Evolutionary conservation across 2,113 vertebrate species (phyloP).

Genomic region (Cyprinodon tularosa): DNA sequence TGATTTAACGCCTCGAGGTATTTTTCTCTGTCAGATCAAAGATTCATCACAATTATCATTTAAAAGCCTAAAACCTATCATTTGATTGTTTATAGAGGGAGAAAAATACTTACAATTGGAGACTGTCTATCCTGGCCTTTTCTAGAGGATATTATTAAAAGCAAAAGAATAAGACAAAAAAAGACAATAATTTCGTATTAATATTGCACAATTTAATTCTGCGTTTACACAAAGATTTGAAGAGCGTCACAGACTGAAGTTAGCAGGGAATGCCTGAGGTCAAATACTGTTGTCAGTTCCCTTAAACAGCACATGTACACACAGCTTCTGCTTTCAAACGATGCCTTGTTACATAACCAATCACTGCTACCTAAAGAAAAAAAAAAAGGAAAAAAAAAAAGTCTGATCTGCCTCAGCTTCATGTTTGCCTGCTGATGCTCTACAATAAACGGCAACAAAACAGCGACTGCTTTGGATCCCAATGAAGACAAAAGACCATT

Average conservation of each 20-base stretch:
- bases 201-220: conserved; percentile 81
- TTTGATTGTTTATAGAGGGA: conserved; percentile 28
- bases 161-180: conserved; percentile 48
- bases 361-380: conserved; percentile 50
- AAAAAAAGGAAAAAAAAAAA: conserved; percentile 30
- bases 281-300: conserved; percentile 65
- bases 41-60: conserved; percentile 41
- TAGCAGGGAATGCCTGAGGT: conserved; percentile 71
- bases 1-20: conserved; percentile 39
- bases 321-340: conserved; percentile 62
- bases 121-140: not conserved
- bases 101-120: not conserved
- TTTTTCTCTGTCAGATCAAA: conserved; percentile 53
- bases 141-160: conserved; percentile 9
- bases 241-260: conserved; percentile 65
- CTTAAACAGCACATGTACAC: conserved; percentile 68
- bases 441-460: conserved; percentile 58
- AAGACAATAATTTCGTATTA: conserved; percentile 64
- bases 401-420: conserved; percentile 42
- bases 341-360: conserved; percentile 69
- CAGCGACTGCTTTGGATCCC: conserved; percentile 42
- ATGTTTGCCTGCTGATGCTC: conserved; percentile 45
- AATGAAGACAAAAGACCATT: conserved; percentile 93
- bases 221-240: conserved; percentile 74
- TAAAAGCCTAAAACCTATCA: conserved; percentile 35